Conservation (phyloP, 2,797 vertebrate species). For the Cryptoblepharus egeriae region DNA sequence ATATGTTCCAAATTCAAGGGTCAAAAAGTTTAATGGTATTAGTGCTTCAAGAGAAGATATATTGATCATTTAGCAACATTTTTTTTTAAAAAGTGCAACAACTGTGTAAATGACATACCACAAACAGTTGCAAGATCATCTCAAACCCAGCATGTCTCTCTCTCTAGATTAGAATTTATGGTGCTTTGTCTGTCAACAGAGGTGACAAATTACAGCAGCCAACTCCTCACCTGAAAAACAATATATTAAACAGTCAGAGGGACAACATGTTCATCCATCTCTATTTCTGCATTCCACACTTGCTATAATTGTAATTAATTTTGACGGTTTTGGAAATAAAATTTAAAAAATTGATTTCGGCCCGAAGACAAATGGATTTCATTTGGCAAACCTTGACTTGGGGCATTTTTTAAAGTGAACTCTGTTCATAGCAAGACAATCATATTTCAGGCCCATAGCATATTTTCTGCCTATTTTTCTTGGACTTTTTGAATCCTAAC, state of each 20-base stretch:
- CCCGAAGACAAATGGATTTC: conserved; percentile 43
- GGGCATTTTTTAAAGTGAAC: conserved; percentile 30
- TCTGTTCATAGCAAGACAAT: conserved; percentile 34
- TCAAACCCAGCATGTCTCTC: conserved; percentile 45
- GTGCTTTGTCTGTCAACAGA: conserved; percentile 54
- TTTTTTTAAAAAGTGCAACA: conserved; percentile 45
- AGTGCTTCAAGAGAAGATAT: conserved; percentile 23
- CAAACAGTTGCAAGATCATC: conserved; percentile 51
- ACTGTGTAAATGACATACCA: conserved; percentile 26
- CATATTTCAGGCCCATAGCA: conserved; percentile 27
- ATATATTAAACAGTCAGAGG: conserved; percentile 39
- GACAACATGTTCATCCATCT: conserved; percentile 55
- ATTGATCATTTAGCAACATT: conserved; percentile 37
- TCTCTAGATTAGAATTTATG: conserved; percentile 67
- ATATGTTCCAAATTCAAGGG: background rate
- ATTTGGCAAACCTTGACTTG: conserved; percentile 46
- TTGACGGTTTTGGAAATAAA: conserved; percentile 39
- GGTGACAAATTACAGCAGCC: conserved; percentile 66
- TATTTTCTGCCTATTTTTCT: background rate
- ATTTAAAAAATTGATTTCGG: conserved; percentile 49
- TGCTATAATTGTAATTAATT: conserved; percentile 76
- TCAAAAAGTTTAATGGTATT: conserved; percentile 42
- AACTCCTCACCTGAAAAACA: conserved; percentile 53
- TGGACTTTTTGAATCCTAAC: conserved; percentile 32
- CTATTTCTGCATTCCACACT: conserved; percentile 73